phyloP scores from a whole-genome alignment of 1,140 invertebrate genomes.

The Apis cerana region DNA sequence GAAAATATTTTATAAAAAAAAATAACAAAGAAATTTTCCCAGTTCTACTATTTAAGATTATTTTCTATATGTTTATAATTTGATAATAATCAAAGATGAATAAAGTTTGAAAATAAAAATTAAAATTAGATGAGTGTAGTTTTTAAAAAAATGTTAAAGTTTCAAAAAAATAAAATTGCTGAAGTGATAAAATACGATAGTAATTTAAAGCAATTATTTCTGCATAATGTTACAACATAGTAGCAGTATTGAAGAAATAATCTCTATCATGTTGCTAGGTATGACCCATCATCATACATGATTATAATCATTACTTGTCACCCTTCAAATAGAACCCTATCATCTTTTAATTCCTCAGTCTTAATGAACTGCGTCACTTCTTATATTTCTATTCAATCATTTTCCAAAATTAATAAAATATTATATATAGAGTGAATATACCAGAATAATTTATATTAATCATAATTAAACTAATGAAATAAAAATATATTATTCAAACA shows the following conservation, averaged over 20 bases:
- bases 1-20: too few species aligned
- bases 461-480: background rate
- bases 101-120: background rate
- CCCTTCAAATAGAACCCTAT: conserved; percentile 38
- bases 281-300: conserved; percentile 68
- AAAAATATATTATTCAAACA: conserved; percentile 4
- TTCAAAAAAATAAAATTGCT: background rate
- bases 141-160: background rate
- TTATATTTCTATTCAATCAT: background rate
- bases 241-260: conserved; percentile 36
- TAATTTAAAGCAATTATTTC: background rate
- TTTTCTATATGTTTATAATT: background rate
- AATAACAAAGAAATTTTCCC: too few species aligned
- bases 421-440: conserved; percentile 27
- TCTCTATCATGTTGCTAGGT: conserved; percentile 58
- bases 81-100: too few species aligned
- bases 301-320: conserved; percentile 71
- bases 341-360: conserved; percentile 27
- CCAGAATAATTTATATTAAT: background rate
- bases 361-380: background rate
- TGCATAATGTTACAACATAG: background rate
- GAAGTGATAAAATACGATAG: background rate
- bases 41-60: background rate
- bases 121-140: background rate
- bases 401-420: background rate